These are phyloP conservation scores for Homalodisca vitripennis DNA, from an alignment of 1,140 invertebrate species.

Conservation along the genomic window DNA sequence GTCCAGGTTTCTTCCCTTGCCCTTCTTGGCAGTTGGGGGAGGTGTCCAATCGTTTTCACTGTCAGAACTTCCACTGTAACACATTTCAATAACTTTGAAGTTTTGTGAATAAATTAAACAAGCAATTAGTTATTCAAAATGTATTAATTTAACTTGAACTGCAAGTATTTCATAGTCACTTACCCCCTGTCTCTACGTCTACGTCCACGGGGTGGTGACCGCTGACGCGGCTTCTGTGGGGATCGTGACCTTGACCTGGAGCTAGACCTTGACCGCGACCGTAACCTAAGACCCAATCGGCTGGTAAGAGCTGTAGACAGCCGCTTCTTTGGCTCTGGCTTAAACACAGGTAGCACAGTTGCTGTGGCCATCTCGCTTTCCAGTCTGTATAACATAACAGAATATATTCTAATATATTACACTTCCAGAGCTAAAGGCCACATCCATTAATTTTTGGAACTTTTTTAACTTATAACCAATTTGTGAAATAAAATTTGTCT, in stretches of 20 bases:
- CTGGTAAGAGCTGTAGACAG: slow-evolving; percentile 16
- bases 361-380: slow-evolving; percentile 26
- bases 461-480: no score
- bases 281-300: slow-evolving; percentile 19
- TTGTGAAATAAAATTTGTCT: no score
- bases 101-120: no score
- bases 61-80: slow-evolving; percentile 30
- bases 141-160: no score
- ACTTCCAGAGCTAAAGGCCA: no score
- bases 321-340: slow-evolving; percentile 3
- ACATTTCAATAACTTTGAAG: neutral
- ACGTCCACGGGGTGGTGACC: neutral
- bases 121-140: no score
- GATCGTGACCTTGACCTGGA: neutral
- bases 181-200: slow-evolving; percentile 33
- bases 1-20: slow-evolving; percentile 21
- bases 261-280: neutral
- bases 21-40: neutral
- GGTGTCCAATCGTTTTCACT: slow-evolving; percentile 24
- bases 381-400: slow-evolving; percentile 15
- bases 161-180: neutral
- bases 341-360: neutral
- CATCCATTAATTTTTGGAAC: no score
- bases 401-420: no score
- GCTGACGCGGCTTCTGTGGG: slow-evolving; percentile 6